phyloP scores from a whole-genome alignment of 2,888 invertebrate species.

The Podotricha telesiphe region DNA sequence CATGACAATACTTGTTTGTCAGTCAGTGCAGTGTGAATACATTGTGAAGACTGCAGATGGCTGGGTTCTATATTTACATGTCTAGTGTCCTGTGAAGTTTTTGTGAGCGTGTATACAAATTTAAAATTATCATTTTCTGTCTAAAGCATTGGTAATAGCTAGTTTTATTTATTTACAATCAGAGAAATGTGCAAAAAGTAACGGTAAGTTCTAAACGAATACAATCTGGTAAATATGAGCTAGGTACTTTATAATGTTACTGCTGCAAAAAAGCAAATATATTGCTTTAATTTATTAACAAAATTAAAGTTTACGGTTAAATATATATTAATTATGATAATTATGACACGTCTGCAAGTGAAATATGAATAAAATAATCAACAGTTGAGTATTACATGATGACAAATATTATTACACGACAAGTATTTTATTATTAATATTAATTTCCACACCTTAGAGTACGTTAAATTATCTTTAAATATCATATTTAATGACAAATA shows the following conservation, averaged over 20 bases:
- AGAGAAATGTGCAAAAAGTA: slow-evolving; percentile 15
- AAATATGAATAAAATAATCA: background rate
- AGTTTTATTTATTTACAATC: background rate
- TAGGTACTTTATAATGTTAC: slow-evolving; percentile 6
- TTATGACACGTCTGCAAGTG: background rate
- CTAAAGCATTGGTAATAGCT: background rate
- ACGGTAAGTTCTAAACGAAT: slow-evolving; percentile 20
- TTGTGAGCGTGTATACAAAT: slow-evolving; percentile 23
- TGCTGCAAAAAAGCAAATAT: background rate
- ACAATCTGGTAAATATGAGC: slow-evolving; percentile 10
- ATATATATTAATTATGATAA: background rate
- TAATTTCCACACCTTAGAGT: background rate
- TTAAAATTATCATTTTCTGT: background rate
- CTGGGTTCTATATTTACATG: slow-evolving; percentile 2
- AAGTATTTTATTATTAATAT: background rate
- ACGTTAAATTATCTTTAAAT: too few species aligned
- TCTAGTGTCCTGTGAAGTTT: slow-evolving; percentile 4
- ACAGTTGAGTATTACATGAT: background rate
- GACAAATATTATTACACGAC: background rate
- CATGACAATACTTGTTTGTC: slow-evolving; percentile 2
- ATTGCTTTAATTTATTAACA: background rate
- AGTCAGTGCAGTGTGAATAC: background rate
- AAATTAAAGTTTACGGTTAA: background rate
- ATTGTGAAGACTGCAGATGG: slow-evolving; percentile 1
- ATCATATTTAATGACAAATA: too few species aligned